Percentiles rank a stretch among this genome's conserved stretches.
Conservation (phyloP, 2,113 vertebrate genomes). For the Barnardius zonarius region DNA sequence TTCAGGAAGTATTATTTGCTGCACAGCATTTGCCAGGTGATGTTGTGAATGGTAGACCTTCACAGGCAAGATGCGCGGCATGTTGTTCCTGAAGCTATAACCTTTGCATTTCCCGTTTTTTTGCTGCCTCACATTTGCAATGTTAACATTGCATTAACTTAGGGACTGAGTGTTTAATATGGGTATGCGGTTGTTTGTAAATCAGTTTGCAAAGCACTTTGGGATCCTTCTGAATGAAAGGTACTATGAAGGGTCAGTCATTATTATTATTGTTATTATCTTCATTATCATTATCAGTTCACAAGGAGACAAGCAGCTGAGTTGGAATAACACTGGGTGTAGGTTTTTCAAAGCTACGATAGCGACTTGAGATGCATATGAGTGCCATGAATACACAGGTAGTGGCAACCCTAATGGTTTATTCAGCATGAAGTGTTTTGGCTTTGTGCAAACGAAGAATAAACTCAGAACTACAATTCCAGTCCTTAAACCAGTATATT, state of each 20-base stretch:
- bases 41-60: not conserved
- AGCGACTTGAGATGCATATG: not conserved
- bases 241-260: conserved; percentile 32
- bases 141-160: not conserved
- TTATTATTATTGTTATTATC: conserved; percentile 49
- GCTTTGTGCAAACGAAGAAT: not conserved
- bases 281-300: conserved; percentile 34
- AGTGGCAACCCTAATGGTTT: not conserved
- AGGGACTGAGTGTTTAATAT: not conserved
- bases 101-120: not conserved
- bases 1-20: not conserved
- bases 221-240: conserved; percentile 37
- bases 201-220: conserved; percentile 36
- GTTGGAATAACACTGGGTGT: not conserved
- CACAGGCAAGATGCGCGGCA: not conserved
- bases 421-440: not conserved
- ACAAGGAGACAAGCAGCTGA: not conserved
- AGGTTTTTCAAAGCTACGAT: not conserved
- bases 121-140: not conserved
- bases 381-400: not conserved
- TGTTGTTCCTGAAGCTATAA: not conserved
- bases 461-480: not conserved
- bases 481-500: not conserved
- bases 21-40: not conserved
- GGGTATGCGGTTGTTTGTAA: not conserved